Evolutionary conservation across 2,888 invertebrate genomes (phyloP), one percentile per base, ranked within the genome.

Genomic region (Thysanoteuthis rhombus): DNA sequence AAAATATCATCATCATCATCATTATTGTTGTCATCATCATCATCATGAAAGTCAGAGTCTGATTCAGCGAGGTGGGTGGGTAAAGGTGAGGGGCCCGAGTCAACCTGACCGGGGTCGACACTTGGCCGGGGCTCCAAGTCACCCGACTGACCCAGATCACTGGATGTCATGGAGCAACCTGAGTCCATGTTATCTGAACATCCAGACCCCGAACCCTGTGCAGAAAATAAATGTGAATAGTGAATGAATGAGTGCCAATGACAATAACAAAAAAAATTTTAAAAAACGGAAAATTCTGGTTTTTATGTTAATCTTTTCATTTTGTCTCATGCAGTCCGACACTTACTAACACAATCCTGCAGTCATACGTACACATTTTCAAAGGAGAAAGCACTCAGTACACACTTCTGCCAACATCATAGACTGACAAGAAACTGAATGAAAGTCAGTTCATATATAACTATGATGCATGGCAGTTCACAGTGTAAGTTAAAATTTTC

Each of bases 41-140:
- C 58, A 39, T 90, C 90, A 39, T 90, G 8, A 90, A 90, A 90
- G 90, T 90, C 90, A 28, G 90, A 90, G 90, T 90, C 90, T 40
- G 90, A 90, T 42, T 90, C 90, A 90, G 40, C 39, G 40, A 90
- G 90, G 39, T 39, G 40, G 39, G 90, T 19, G 39, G 90, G 39
- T 39, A 25, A 39, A 36, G 36, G 25, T 90, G 90, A 90, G 40
- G 39, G 40, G 38, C 40, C 42, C 28, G 90, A 22, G 6, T 90
- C 39, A 58, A 58, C 58, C 28, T 25, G 25, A 58, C 28, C 28
- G 58, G 58, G 58, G 25, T 58, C 28, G 58, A 58, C 58, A 90
- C 39, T 90, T 12, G 39, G 40, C 28, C 32, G 90, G 58, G 58
- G 58, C 90, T 90, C 90, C 90, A 90, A 90, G 58, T 58, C 58